phyloP scores from a whole-genome alignment of 1,140 invertebrate species.

The Aphelenchoides besseyi region DNA sequence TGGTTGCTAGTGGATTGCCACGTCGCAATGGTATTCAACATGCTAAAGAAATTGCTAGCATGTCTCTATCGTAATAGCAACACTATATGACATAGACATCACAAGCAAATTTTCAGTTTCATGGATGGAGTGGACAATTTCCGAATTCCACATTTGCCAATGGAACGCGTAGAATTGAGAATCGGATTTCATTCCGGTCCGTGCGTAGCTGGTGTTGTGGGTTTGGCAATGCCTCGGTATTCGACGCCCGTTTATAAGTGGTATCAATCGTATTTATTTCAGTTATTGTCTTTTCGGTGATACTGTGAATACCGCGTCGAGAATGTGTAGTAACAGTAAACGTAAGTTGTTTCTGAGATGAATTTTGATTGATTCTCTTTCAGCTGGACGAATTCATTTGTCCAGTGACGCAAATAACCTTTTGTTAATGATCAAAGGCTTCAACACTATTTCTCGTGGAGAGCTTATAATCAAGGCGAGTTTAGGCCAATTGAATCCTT shows the following conservation, averaged over 20 bases:
- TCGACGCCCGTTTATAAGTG: conserved; percentile 70
- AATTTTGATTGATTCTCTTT: conserved; percentile 15
- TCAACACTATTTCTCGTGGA: conserved; percentile 49
- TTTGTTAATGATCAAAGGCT: conserved; percentile 49
- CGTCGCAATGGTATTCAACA: conserved; percentile 68
- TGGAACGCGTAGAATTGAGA: conserved; percentile 82
- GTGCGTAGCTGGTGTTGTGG: conserved; percentile 80
- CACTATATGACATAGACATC: no score
- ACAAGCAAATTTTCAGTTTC: conserved; percentile 27
- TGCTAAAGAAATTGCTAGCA: conserved; percentile 68
- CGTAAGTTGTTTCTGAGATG: conserved; percentile 28
- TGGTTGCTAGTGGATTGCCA: conserved; percentile 63
- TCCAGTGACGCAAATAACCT: conserved; percentile 49
- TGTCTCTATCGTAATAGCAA: conserved; percentile 18
- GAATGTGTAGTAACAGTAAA: conserved; percentile 73
- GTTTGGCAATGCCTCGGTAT: conserved; percentile 64
- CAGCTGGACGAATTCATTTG: conserved; percentile 57
- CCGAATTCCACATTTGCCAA: conserved; percentile 82
- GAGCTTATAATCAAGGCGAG: conserved; percentile 62
- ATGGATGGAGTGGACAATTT: conserved; percentile 67
- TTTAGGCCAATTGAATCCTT: no score
- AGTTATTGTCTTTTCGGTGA: conserved; percentile 75
- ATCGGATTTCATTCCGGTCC: conserved; percentile 71
- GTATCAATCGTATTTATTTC: conserved; percentile 73
- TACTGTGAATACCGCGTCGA: conserved; percentile 84